Evolutionary conservation across 2,113 vertebrate genomes (phyloP).

Genomic region (Crotalus viridis): DNA sequence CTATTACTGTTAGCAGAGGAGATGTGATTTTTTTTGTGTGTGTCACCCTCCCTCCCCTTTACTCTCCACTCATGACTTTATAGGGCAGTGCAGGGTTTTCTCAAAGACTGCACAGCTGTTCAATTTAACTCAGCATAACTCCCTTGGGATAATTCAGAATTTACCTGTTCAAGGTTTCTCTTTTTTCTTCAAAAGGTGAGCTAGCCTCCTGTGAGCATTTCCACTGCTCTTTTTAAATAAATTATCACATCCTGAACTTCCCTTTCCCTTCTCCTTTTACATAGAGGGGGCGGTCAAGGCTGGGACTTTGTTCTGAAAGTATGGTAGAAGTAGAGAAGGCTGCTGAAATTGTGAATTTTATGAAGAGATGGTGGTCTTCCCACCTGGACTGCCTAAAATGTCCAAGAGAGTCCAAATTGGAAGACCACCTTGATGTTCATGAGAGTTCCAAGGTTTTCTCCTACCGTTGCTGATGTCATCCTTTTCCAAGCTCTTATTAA

Average conservation of each 20-base stretch:
- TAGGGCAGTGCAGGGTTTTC: background rate
- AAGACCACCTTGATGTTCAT: background rate
- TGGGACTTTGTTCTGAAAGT: background rate
- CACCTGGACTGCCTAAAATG: background rate
- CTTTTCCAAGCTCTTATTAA: background rate
- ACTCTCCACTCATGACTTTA: background rate
- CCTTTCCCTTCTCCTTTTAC: background rate
- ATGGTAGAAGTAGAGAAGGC: background rate
- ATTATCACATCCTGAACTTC: background rate
- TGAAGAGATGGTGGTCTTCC: background rate
- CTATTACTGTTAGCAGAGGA: background rate
- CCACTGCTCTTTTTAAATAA: background rate
- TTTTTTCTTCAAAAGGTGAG: background rate
- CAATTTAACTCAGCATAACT: background rate
- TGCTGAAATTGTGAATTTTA: background rate
- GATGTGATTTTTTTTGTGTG: background rate
- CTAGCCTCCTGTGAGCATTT: background rate
- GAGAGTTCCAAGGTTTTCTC: background rate
- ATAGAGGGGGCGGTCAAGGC: background rate
- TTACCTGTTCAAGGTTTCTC: background rate
- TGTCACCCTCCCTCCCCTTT: background rate
- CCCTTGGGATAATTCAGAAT: background rate
- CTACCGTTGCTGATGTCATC: background rate
- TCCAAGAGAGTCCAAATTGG: background rate
- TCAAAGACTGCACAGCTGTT: background rate